Conservation (phyloP, 1,140 invertebrate species). For the Mesaphorura yosii region DNA sequence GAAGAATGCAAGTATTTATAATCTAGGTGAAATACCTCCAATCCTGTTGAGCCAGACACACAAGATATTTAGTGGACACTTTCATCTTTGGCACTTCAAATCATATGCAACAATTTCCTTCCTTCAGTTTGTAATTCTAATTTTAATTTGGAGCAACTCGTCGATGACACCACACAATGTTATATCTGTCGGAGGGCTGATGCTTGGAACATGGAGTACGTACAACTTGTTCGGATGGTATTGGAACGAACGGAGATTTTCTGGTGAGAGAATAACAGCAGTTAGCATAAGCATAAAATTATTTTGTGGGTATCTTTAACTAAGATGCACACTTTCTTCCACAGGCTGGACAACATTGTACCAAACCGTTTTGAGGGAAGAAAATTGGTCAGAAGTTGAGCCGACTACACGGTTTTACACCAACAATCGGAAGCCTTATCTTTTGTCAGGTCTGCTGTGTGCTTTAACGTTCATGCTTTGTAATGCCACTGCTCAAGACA, state of each 20-base stretch:
- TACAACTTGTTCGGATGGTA: conserved; percentile 12
- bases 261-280: neutral
- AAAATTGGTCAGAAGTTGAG: conserved; percentile 7
- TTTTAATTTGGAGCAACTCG: neutral
- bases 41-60: conserved; percentile 4
- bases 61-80: neutral
- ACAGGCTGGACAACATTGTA: conserved; percentile 25
- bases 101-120: conserved; percentile 2
- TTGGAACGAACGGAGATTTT: conserved; percentile 1
- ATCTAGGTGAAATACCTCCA: conserved; percentile 7
- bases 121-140: conserved; percentile 7
- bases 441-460: too few relatives aligned
- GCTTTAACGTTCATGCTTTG: too few relatives aligned
- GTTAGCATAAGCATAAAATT: neutral
- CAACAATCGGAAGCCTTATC: conserved; percentile 7
- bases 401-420: neutral
- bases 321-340: conserved; percentile 2
- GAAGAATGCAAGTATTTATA: conserved; percentile 4
- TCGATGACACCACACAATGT: too few relatives aligned
- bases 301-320: neutral
- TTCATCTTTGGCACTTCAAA: conserved; percentile 3
- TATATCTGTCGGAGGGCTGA: too few relatives aligned
- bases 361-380: conserved; percentile 13
- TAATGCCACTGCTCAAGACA: conserved; percentile 2
- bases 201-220: conserved; percentile 6